phyloP scores from a whole-genome alignment of 1,140 invertebrate genomes.

The Sycophaga agraensis region DNA sequence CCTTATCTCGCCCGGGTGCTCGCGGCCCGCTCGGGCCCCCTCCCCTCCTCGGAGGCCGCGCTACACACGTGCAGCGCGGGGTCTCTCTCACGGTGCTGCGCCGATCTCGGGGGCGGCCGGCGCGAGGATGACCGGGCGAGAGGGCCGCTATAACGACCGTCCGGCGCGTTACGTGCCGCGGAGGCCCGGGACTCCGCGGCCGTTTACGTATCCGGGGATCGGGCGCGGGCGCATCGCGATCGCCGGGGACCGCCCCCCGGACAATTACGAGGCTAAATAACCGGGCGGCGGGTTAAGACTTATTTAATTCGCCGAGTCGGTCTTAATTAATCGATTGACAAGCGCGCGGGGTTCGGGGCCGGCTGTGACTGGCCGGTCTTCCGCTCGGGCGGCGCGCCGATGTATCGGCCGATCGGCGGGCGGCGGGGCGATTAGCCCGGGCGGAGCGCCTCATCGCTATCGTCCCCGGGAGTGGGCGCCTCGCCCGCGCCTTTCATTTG shows the following conservation, averaged over 20 bases:
- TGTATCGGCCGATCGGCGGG: too few species aligned
- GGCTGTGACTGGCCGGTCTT: too few species aligned
- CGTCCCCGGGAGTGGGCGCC: too few species aligned
- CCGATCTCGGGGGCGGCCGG: conserved; percentile 4
- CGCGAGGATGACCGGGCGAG: conserved; percentile 21
- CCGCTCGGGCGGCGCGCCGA: not conserved
- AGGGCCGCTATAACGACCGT: conserved; percentile 27
- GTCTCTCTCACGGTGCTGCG: not conserved
- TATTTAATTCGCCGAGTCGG: conserved; percentile 25
- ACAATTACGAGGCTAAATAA: conserved; percentile 22
- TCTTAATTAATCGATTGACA: conserved; percentile 30
- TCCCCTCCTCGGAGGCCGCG: not conserved
- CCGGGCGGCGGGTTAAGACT: not conserved
- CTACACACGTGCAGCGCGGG: not conserved
- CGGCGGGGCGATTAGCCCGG: too few species aligned
- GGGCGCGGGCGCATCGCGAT: too few species aligned
- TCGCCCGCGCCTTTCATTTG: too few species aligned
- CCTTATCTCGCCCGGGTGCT: not conserved
- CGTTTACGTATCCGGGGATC: too few species aligned
- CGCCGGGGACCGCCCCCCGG: not conserved
- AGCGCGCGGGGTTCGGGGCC: too few species aligned
- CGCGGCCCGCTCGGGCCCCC: not conserved
- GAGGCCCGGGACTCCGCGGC: too few species aligned
- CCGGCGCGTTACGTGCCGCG: conserved; percentile 4
- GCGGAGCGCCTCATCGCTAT: too few species aligned